phyloP scores from a whole-genome alignment of 2,797 vertebrate species.

The Hyperoplus lanceolatus region DNA sequence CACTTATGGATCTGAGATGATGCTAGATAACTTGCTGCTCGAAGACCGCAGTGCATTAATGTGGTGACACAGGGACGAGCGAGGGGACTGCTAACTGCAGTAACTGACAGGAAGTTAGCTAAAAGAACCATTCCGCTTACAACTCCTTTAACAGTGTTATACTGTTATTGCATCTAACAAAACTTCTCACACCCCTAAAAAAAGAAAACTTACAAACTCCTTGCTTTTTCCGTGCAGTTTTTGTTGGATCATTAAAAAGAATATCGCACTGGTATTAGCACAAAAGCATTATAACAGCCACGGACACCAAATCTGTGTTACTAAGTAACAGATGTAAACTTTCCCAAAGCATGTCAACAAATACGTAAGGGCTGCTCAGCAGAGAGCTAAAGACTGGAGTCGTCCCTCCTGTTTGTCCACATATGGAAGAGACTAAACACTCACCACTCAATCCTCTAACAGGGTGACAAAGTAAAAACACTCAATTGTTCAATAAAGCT shows the following conservation, averaged over 20 bases:
- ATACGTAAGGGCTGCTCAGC: not conserved
- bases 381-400: not conserved
- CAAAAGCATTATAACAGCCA: not conserved
- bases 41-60: too few species aligned
- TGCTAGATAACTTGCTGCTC: too few species aligned
- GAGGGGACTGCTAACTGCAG: too few species aligned
- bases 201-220: not conserved
- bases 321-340: conserved; percentile 21
- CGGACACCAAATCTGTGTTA: not conserved
- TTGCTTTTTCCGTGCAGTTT: not conserved
- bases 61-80: too few species aligned
- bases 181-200: not conserved
- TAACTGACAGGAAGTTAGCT: too few species aligned
- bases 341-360: conserved; percentile 28
- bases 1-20: too few species aligned
- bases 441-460: not conserved
- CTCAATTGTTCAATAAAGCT: not conserved
- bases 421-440: not conserved
- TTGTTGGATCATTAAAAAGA: not conserved
- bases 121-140: too few species aligned
- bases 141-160: not conserved
- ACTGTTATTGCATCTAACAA: not conserved
- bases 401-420: conserved; percentile 29
- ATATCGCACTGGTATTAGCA: not conserved
- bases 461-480: not conserved